These are phyloP conservation scores for Acyrthosiphon pisum DNA, from an alignment of 1,140 invertebrate species.

Conservation along the genomic window DNA sequence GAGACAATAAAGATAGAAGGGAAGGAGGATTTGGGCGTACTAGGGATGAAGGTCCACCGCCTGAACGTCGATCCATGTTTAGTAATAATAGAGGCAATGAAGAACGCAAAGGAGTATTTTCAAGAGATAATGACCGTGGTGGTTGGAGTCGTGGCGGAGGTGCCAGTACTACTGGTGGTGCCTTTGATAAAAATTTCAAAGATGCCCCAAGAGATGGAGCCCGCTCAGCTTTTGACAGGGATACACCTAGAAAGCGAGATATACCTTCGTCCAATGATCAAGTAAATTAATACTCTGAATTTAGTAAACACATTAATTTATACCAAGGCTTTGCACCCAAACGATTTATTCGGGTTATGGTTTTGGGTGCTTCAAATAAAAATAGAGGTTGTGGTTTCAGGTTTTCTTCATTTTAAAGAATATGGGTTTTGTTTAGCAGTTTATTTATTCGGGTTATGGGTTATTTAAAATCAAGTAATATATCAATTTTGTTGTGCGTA, in stretches of 20 bases:
- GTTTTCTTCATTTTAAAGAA: too few relatives aligned
- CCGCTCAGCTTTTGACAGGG: conserved; percentile 47
- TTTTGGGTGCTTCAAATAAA: too few relatives aligned
- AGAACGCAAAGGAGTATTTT: conserved; percentile 22
- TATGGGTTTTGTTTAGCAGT: too few relatives aligned
- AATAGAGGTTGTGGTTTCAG: too few relatives aligned
- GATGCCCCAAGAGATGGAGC: conserved; percentile 17
- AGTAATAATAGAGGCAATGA: conserved; percentile 33
- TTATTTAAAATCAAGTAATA: too few relatives aligned
- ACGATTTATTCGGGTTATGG: too few relatives aligned
- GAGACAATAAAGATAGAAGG: conserved; percentile 4
- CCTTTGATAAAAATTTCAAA: conserved; percentile 47
- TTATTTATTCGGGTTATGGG: too few relatives aligned
- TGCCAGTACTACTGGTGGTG: not conserved
- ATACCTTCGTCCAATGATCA: conserved; percentile 46
- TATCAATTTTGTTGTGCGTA: too few relatives aligned
- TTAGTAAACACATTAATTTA: not conserved
- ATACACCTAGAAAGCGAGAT: conserved; percentile 34
- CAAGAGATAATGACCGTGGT: conserved; percentile 36
- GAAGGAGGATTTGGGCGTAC: conserved; percentile 41
- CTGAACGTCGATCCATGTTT: conserved; percentile 37
- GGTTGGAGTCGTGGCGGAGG: conserved; percentile 25
- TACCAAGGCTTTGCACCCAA: too few relatives aligned
- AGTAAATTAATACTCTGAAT: conserved; percentile 1
- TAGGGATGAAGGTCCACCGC: conserved; percentile 43